Evolutionary conservation across 2,797 vertebrate species (phyloP).

Genomic region (Microtus californicus): DNA sequence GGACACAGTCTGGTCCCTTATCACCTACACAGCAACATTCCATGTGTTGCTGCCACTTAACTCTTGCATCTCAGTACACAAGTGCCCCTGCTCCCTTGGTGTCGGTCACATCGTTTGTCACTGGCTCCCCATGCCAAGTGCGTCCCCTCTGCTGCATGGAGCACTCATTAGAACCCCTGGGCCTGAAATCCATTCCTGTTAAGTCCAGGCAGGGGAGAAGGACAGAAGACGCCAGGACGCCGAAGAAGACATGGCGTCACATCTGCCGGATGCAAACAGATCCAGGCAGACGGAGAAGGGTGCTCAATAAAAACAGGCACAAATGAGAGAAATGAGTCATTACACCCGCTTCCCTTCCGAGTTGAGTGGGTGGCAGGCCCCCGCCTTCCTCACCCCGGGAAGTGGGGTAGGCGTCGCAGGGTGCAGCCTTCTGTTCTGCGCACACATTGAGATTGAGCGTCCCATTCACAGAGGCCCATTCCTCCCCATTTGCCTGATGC

Average conservation of each 20-base stretch:
- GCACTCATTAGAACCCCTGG: not conserved
- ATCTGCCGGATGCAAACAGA: not conserved
- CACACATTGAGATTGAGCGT: not conserved
- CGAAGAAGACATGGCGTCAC: not conserved
- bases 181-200: conserved; percentile 29
- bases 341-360: not conserved
- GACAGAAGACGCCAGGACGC: not conserved
- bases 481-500: conserved; percentile 52
- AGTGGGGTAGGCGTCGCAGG: not conserved
- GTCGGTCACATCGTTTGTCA: not conserved
- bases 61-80: not conserved
- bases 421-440: not conserved
- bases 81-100: not conserved
- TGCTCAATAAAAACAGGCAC: not conserved
- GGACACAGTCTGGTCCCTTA: not conserved
- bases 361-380: not conserved
- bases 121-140: accelerated
- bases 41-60: not conserved
- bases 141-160: not conserved
- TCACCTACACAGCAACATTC: not conserved
- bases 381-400: not conserved
- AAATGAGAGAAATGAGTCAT: conserved; percentile 16
- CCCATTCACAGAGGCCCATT: not conserved
- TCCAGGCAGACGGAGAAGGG: not conserved
- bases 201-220: not conserved